phyloP scores from a whole-genome alignment of 2,113 vertebrate species.

The Chaenogobius annularis region DNA sequence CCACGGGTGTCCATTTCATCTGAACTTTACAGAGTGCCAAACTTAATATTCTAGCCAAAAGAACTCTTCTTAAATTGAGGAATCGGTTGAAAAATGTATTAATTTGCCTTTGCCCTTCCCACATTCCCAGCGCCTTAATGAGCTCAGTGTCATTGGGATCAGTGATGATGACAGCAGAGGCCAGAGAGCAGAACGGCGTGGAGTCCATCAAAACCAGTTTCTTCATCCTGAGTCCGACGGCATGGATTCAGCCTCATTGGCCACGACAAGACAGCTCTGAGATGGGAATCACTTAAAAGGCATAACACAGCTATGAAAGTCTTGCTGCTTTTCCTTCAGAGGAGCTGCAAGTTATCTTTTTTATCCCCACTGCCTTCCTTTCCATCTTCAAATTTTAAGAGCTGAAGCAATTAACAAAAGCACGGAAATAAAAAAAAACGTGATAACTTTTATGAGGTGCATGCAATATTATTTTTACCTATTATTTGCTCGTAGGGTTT shows the following conservation, averaged over 20 bases:
- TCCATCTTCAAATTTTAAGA: background rate
- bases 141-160: constrained; percentile 46
- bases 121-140: constrained; percentile 39
- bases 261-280: constrained; percentile 58
- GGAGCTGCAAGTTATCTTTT: background rate
- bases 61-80: constrained; percentile 11
- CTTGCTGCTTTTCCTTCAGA: constrained; percentile 29
- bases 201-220: constrained; percentile 51
- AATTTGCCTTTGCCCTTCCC: constrained; percentile 23
- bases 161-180: constrained; percentile 34
- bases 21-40: constrained; percentile 20
- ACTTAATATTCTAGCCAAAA: constrained; percentile 13
- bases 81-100: constrained; percentile 19
- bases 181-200: constrained; percentile 34
- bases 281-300: constrained; percentile 64
- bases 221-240: constrained; percentile 35
- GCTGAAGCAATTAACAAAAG: too few relatives aligned
- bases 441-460: too few relatives aligned
- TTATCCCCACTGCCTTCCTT: background rate
- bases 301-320: constrained; percentile 43
- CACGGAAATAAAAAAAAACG: too few relatives aligned
- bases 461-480: background rate
- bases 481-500: background rate
- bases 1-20: constrained; percentile 5
- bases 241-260: constrained; percentile 56